Evolutionary conservation across 1,140 invertebrate genomes (phyloP).

Genomic region (Drosophila subpulchrella): DNA sequence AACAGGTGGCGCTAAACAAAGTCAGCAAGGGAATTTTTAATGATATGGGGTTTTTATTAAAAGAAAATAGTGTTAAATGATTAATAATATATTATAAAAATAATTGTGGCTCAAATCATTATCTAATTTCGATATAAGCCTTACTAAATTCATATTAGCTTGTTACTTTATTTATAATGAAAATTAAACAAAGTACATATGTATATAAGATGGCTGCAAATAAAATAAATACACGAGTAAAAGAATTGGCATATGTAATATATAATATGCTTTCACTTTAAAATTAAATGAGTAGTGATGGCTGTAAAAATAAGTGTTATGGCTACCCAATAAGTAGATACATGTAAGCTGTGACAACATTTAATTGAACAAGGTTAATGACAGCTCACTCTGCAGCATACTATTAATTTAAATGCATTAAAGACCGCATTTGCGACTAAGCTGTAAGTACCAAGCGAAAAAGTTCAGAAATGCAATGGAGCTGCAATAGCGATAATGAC

Average conservation of each 20-base stretch:
- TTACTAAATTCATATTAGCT: too few species aligned
- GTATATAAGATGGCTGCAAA: not conserved
- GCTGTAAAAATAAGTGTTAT: not conserved
- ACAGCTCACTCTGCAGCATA: not conserved
- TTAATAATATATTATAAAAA: not conserved
- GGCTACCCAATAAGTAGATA: not conserved
- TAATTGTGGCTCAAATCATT: not conserved
- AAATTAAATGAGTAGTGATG: not conserved
- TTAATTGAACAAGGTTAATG: constrained; percentile 12
- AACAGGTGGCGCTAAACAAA: not conserved
- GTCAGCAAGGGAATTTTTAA: not conserved
- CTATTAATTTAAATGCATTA: constrained; percentile 16
- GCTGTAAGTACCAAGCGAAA: constrained; percentile 10
- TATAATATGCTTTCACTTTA: not conserved
- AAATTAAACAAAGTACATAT: too few species aligned
- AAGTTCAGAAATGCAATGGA: not conserved
- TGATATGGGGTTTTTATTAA: constrained; percentile 2
- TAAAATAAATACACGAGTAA: not conserved
- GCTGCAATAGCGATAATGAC: constrained; percentile 24
- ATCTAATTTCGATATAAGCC: too few species aligned
- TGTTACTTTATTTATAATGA: too few species aligned
- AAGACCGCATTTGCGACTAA: constrained; percentile 18
- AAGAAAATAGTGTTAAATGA: not conserved
- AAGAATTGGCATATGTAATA: not conserved
- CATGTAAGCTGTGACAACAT: not conserved